These are phyloP conservation scores for Anodontia alba DNA, from an alignment of 2,888 invertebrate species.

Conservation along the genomic window DNA sequence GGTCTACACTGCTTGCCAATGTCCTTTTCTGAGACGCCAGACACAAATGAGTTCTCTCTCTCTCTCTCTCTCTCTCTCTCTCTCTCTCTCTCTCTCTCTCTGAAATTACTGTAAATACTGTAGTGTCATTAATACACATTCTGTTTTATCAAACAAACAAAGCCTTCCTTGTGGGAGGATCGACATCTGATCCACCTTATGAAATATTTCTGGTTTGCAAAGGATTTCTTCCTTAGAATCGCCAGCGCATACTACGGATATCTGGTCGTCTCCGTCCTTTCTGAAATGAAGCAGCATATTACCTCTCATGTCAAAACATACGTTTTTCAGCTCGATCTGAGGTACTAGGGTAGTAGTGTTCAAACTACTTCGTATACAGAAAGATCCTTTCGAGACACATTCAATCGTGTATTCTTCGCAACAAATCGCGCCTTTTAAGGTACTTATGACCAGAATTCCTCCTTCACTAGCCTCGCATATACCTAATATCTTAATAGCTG, in stretches of 20 bases:
- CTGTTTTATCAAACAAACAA: constrained; percentile 11
- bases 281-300: not conserved
- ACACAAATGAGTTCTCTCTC: too few relatives aligned
- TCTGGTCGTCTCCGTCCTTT: not conserved
- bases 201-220: not conserved
- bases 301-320: not conserved
- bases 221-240: not conserved
- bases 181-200: not conserved
- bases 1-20: too few relatives aligned
- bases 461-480: not conserved
- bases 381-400: not conserved
- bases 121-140: constrained; percentile 6
- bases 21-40: too few relatives aligned
- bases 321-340: not conserved
- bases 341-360: not conserved
- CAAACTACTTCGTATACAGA: not conserved
- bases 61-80: too few relatives aligned
- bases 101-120: constrained; percentile 13
- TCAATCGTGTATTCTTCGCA: not conserved
- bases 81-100: too few relatives aligned
- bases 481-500: not conserved
- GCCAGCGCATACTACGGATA: not conserved
- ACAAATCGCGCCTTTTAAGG: not conserved
- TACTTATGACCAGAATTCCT: not conserved
- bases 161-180: not conserved